Evolutionary conservation across 2,113 vertebrate species (phyloP), one percentile per base, ranked within the genome.

Genomic region (Mobula hypostoma): DNA sequence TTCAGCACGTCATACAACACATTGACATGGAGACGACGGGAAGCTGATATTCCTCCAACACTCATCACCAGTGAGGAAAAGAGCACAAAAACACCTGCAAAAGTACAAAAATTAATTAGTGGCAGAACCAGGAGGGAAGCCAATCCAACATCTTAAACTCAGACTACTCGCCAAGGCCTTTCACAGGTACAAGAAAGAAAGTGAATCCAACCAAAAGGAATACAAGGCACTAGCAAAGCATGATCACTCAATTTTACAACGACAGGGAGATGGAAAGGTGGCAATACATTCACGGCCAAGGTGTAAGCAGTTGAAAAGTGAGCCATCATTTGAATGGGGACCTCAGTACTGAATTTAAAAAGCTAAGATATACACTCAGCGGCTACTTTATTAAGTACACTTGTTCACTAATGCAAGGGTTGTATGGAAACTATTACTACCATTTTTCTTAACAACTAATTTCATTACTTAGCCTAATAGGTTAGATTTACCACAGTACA

Each of bases 41-140:
- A 99, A 0, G 99, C 98, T 74, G 98, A 94, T 95, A 99, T 97
- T 7, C 99, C 99, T 5, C 98, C 99, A 0, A 99, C 94, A n/a
- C 98, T 99, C 94, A 99, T 97, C 0, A 96, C 94, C 95, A 99
- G 97, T 0, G 99, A 99, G 96, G 99, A 99, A 92, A 97, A 96
- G 68, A 99, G 98, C 58, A 99, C 98, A 0, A 98, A 95, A 63
- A 98, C 7, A 5, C 99, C 99, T 99, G 94, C 0, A 4, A 76
- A 74, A 29, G 14, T 93, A 80, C 66, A 3, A 83, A 21, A 70
- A 15, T 72, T 21, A 21, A 15, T 82, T 72, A 80, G 11, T n/a
- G 74, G 29, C 12, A 94, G 66, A 92, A 9, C 12, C 1, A 19
- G 2, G 7, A 92, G 24, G 70, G 17, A 15, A 94, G 15, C 21